Percentiles rank a stretch among this genome's conserved stretches.
Conservation (phyloP, 2,888 invertebrate genomes). For the Endomychus coccineus region DNA sequence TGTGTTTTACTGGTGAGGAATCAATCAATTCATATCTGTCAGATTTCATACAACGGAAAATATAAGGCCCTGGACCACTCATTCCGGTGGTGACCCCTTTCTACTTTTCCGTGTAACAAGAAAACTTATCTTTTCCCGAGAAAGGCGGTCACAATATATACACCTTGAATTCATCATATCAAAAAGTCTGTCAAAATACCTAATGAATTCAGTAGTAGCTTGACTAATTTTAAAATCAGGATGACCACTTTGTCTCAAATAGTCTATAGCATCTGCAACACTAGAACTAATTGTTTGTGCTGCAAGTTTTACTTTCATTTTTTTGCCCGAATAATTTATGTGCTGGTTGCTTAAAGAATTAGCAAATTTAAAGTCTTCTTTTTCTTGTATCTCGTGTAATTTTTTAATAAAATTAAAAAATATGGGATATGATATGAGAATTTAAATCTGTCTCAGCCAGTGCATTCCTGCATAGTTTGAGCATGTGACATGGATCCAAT, state of each 20-base stretch:
- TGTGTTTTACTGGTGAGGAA: too few relatives aligned
- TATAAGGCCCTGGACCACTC: too few relatives aligned
- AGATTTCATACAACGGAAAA: too few relatives aligned
- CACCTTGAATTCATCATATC: constrained; percentile 23
- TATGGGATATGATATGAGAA: constrained; percentile 12
- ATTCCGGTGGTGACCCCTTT: too few relatives aligned
- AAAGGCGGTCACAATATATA: too few relatives aligned
- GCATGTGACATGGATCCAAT: constrained; percentile 20
- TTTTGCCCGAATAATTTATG: constrained; percentile 21
- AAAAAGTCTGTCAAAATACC: constrained; percentile 20
- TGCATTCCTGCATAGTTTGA: constrained; percentile 19
- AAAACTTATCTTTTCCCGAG: too few relatives aligned
- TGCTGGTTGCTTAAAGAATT: constrained; percentile 20
- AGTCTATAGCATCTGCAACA: constrained; percentile 19
- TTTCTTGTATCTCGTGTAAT: constrained; percentile 17
- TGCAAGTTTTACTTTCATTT: constrained; percentile 23
- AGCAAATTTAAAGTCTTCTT: constrained; percentile 20
- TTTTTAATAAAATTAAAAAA: constrained; percentile 14
- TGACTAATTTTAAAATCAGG: constrained; percentile 17
- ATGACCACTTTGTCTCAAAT: constrained; percentile 2
- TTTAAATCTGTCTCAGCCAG: constrained; percentile 18
- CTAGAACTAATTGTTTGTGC: constrained; percentile 19
- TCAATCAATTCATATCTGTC: too few relatives aligned
- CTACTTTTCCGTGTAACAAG: too few relatives aligned
- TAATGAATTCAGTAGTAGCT: constrained; percentile 22